Evolutionary conservation across 2,888 invertebrate genomes (phyloP).

Genomic region (Amaurobius ferox): DNA sequence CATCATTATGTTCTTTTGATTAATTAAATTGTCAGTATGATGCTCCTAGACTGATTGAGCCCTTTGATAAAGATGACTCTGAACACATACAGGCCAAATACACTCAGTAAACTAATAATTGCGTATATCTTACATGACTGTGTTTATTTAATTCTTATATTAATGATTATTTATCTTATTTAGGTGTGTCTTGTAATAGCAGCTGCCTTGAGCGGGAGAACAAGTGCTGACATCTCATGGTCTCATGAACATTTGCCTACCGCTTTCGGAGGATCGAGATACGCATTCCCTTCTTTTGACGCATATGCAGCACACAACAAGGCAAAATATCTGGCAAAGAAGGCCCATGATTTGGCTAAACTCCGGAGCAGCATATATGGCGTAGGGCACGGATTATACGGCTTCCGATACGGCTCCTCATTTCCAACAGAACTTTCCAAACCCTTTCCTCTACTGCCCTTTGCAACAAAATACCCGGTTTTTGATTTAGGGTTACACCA

Average conservation of each 20-base stretch:
- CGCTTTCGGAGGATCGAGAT: conserved; percentile 17
- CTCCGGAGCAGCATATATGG: conserved; percentile 28
- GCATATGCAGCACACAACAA: conserved; percentile 9
- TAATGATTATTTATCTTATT: neutral
- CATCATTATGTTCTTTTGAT: too few species aligned
- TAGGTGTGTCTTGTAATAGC: neutral
- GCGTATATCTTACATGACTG: too few species aligned
- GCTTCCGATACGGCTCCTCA: conserved; percentile 27
- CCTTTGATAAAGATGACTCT: too few species aligned
- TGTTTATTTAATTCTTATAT: too few species aligned
- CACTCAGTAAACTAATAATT: too few species aligned
- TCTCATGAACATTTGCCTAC: neutral
- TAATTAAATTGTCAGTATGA: too few species aligned
- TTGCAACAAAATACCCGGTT: neutral
- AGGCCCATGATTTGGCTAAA: conserved; percentile 22
- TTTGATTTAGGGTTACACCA: neutral
- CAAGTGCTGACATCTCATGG: neutral
- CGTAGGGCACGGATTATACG: conserved; percentile 43
- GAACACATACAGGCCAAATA: too few species aligned
- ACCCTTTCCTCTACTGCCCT: neutral
- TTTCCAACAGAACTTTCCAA: neutral
- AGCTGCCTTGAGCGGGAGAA: neutral
- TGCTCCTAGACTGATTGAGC: too few species aligned
- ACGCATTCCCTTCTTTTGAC: conserved; percentile 24
- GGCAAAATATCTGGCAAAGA: conserved; percentile 31